A percentile compares a stretch with the other conserved stretches of the same genome.
Conservation (phyloP, 1,140 invertebrate species). For the Xylocopa sonorina region DNA sequence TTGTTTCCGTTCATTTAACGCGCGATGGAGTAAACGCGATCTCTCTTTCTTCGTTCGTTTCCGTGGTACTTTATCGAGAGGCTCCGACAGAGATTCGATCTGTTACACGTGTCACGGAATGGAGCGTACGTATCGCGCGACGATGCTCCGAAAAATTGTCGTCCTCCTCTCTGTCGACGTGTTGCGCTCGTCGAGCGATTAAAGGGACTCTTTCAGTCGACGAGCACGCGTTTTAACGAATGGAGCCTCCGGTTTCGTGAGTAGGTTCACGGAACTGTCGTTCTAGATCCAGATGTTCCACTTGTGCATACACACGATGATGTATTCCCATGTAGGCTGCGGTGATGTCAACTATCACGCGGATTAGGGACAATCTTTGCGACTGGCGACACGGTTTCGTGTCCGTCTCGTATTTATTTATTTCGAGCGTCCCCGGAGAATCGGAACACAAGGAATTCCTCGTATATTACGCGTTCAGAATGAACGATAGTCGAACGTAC, state of each 20-base stretch:
- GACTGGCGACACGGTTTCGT: neutral
- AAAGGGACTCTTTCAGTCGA: neutral
- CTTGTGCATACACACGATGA: too few relatives aligned
- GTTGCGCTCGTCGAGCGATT: neutral
- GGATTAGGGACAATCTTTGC: neutral
- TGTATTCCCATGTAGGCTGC: neutral
- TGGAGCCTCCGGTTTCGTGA: neutral
- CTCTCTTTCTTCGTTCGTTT: neutral
- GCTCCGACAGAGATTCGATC: neutral
- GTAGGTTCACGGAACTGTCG: too few relatives aligned
- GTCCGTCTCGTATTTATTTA: too few relatives aligned
- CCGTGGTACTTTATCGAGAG: neutral
- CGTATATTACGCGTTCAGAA: too few relatives aligned
- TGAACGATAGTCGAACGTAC: too few relatives aligned
- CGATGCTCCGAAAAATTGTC: neutral
- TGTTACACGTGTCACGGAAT: slow-evolving; percentile 17
- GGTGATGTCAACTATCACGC: neutral
- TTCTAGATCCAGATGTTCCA: neutral
- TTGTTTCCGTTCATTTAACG: neutral
- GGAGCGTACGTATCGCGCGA: neutral
- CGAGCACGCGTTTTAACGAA: neutral
- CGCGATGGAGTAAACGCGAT: neutral
- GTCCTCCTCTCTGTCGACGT: neutral
- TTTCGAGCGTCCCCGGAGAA: too few relatives aligned
- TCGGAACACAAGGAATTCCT: neutral